phyloP scores from a whole-genome alignment of 2,113 vertebrate genomes.

The Raja brachyura region DNA sequence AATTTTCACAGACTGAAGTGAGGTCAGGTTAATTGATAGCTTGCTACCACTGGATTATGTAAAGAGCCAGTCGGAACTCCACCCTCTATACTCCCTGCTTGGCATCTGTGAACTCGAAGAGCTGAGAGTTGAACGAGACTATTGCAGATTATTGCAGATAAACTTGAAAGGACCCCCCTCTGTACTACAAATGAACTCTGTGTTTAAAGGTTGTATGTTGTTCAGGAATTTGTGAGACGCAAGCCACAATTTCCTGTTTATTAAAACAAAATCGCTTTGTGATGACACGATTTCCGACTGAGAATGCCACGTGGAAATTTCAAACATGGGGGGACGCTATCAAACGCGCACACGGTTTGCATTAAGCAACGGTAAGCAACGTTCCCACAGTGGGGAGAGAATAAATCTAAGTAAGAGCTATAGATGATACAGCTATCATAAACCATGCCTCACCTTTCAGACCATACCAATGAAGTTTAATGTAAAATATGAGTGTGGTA shows the following conservation, averaged over 20 bases:
- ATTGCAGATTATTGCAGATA: constrained; percentile 30
- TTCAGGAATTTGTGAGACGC: constrained; percentile 29
- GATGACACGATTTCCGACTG: background rate
- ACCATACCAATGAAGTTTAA: background rate
- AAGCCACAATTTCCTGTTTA: constrained; percentile 37
- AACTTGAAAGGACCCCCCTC: constrained; percentile 15
- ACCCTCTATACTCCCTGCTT: background rate
- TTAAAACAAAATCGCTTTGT: background rate
- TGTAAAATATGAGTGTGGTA: background rate
- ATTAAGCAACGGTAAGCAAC: too few relatives aligned
- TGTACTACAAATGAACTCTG: constrained; percentile 15
- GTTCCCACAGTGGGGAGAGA: background rate
- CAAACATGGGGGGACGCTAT: background rate
- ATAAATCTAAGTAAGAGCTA: background rate
- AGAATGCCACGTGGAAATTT: constrained; percentile 16
- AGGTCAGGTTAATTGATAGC: background rate
- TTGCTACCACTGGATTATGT: background rate
- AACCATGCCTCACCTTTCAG: background rate
- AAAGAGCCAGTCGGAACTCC: background rate
- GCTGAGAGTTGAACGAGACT: background rate
- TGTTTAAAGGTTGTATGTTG: background rate
- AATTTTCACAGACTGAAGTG: background rate
- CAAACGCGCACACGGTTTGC: background rate
- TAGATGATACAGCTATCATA: background rate
- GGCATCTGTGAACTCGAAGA: background rate